These are phyloP conservation scores for Dicentrarchus labrax DNA, from an alignment of 2,113 vertebrate species.

Conservation along the genomic window DNA sequence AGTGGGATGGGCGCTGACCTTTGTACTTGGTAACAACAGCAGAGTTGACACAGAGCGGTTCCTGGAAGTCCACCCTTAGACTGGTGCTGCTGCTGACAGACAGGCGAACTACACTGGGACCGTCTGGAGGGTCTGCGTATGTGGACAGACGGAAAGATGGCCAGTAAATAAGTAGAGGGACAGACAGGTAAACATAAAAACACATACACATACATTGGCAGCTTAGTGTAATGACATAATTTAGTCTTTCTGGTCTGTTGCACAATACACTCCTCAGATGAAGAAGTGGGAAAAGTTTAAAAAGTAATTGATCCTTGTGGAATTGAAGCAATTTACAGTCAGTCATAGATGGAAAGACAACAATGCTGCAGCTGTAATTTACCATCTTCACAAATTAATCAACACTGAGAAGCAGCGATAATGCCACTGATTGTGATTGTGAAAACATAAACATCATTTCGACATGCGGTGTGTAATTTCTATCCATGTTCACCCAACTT, in stretches of 20 bases:
- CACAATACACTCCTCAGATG: background rate
- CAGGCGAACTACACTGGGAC: conserved; percentile 85
- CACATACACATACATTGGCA: background rate
- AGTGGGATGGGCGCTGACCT: conserved; percentile 77
- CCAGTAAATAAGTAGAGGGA: background rate
- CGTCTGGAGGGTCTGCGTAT: conserved; percentile 87
- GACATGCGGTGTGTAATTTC: conserved; percentile 18
- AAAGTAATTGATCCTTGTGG: conserved; percentile 1
- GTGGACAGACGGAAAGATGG: conserved; percentile 1
- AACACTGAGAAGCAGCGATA: background rate
- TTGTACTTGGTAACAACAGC: conserved; percentile 93
- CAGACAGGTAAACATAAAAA: background rate
- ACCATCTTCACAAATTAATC: conserved; percentile 6
- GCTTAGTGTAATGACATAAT: conserved; percentile 4
- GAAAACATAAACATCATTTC: conserved; percentile 21
- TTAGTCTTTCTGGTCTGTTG: conserved; percentile 1
- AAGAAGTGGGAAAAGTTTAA: background rate
- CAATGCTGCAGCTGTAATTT: background rate
- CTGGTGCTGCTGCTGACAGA: conserved; percentile 89
- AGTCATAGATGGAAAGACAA: conserved; percentile 12
- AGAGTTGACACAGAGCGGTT: conserved; percentile 89
- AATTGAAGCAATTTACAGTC: conserved; percentile 16
- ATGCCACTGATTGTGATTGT: conserved; percentile 8
- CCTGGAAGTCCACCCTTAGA: conserved; percentile 89
- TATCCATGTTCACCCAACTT: conserved; percentile 31